These are phyloP conservation scores for Drosophila fuyamai DNA, from an alignment of 1,140 invertebrate species.

Conservation along the genomic window DNA sequence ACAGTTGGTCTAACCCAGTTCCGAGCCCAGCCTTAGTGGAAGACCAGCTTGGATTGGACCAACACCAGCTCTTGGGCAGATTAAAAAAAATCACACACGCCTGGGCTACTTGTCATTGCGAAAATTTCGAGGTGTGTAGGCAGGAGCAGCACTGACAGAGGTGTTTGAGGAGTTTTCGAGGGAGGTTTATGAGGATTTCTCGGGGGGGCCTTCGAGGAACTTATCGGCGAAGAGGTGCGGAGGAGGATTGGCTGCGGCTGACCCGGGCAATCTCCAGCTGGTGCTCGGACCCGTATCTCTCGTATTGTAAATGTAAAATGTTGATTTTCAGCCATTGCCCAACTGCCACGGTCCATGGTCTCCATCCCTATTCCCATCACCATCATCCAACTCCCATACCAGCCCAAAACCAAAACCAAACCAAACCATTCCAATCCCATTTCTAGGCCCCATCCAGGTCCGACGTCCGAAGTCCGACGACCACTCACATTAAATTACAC, in stretches of 20 bases:
- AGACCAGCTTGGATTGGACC: conserved; percentile 15
- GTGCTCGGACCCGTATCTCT: conserved; percentile 51
- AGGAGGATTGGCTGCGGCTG: conserved; percentile 32
- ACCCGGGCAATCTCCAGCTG: conserved; percentile 50
- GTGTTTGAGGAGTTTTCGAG: conserved; percentile 1
- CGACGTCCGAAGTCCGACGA: conserved; percentile 14
- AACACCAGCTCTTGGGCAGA: conserved; percentile 45
- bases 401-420: conserved; percentile 9
- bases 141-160: conserved; percentile 35
- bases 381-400: conserved; percentile 14
- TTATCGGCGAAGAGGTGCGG: conserved; percentile 29
- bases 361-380: background rate
- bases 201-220: conserved; percentile 3
- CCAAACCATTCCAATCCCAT: conserved; percentile 34
- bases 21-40: conserved; percentile 42
- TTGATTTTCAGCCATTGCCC: conserved; percentile 49
- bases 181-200: background rate
- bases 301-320: conserved; percentile 41
- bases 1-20: conserved; percentile 57
- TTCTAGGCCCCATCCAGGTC: conserved; percentile 45
- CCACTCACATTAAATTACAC: conserved; percentile 75
- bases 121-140: conserved; percentile 68
- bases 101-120: conserved; percentile 71
- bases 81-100: conserved; percentile 42
- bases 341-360: conserved; percentile 38